A percentile compares a stretch with the other conserved stretches of the same genome.
Evolutionary conservation across 2,888 invertebrate genomes (phyloP).

Genomic region (Harmothoe impar): DNA sequence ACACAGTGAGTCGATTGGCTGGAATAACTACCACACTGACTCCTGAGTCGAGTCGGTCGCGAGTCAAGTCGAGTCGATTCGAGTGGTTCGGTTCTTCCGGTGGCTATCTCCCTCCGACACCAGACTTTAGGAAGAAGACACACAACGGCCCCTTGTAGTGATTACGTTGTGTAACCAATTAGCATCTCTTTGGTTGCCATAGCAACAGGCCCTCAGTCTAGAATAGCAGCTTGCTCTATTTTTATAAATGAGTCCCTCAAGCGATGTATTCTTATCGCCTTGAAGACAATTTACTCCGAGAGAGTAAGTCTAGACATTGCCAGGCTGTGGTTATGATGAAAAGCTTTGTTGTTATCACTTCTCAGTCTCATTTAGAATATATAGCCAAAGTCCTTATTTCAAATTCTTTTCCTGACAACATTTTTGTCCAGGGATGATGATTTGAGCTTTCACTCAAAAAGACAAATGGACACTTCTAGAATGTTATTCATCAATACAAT

Average conservation of each 20-base stretch:
- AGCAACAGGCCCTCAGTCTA: not conserved
- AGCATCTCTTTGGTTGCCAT: slow-evolving; percentile 18
- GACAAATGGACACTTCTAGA: too few species aligned
- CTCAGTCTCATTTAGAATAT: too few species aligned
- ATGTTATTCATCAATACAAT: too few species aligned
- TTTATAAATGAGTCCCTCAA: slow-evolving; percentile 9
- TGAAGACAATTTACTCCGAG: not conserved
- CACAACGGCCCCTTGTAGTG: slow-evolving; percentile 15
- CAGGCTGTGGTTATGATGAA: not conserved
- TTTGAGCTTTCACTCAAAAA: too few species aligned
- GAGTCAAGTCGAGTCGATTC: not conserved
- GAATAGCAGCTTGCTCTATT: slow-evolving; percentile 11
- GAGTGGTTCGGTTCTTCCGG: not conserved
- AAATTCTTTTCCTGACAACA: too few species aligned
- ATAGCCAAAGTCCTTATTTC: too few species aligned
- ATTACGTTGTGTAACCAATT: not conserved
- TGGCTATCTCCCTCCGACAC: not conserved
- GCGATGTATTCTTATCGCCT: not conserved
- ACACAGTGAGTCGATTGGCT: too few species aligned
- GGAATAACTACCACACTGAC: not conserved
- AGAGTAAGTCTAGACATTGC: not conserved
- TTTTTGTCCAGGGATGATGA: too few species aligned
- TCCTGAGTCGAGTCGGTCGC: not conserved
- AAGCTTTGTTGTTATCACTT: too few species aligned
- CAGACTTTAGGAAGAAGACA: not conserved